Evolutionary conservation across 2,888 invertebrate genomes (phyloP), one percentile per base, ranked within the genome.

Genomic region (Sisyra terminalis): DNA sequence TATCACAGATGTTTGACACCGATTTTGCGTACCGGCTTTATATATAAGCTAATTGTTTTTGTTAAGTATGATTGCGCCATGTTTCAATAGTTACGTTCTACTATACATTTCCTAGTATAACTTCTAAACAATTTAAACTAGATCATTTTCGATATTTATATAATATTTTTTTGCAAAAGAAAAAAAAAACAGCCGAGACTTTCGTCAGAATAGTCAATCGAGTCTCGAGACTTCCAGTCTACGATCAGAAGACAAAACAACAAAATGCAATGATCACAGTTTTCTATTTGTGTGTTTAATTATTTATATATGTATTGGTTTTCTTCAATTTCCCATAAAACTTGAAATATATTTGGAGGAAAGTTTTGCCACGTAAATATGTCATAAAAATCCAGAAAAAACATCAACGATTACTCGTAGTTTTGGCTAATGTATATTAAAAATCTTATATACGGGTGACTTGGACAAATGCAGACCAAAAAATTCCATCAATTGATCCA

Each of bases 221-320:
- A 10, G 15, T 18, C 16, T 37, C 37, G 11, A 37, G 8, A 8
- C 9, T 29, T 9, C 8, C 30, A 9, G 30, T 29, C 8, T 29
- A 9, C 30, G 30, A 29, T 8, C 18, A 18, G 37, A 37, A 18
- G 11, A 37, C 37, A 37, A 37, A 16, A 37, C 11, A 37, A 37
- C 37, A 37, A 37, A 37, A 37, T 37, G 37, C 37, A 37, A 18
- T 24, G 18, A 37, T 37, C 37, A 37, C 37, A 37, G 37, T 37
- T 17, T 18, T 37, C 16, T 37, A 17, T 37, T 37, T n/a, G 14
- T 13, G 37, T 37, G 11, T 24, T 3, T 24, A 5, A 24, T 24
- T 37, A 18, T 37, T 32, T 32, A n/a, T 32, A 32, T 32, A 24
- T 24, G 3, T 24, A 24, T n/a, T n/a, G n/a, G n/a, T n/a, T n/a